Evolutionary conservation across 2,113 vertebrate species (phyloP).

Genomic region (Spizaetus ornatus): DNA sequence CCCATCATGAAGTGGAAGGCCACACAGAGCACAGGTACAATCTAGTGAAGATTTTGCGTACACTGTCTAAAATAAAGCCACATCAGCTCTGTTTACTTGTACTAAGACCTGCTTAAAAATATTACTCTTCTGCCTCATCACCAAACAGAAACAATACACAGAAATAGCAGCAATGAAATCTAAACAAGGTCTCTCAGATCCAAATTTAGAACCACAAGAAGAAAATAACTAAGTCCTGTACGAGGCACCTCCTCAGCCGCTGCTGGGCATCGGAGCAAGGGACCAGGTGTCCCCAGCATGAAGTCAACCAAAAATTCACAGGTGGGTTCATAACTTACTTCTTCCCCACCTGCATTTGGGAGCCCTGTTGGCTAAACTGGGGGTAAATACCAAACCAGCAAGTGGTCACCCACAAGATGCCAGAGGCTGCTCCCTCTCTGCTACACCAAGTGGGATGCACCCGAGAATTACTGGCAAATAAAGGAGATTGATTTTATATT

Average conservation of each 20-base stretch:
- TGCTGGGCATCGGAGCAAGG: neutral
- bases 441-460: constrained; percentile 1
- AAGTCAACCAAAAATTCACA: neutral
- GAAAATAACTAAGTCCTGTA: neutral
- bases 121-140: neutral
- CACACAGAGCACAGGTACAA: neutral
- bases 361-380: constrained; percentile 11
- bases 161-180: neutral
- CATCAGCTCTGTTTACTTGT: neutral
- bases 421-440: constrained; percentile 47
- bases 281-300: too few species aligned
- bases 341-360: neutral
- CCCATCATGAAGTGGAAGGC: neutral
- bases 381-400: constrained; percentile 12
- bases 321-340: neutral
- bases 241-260: accelerated
- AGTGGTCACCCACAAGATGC: neutral
- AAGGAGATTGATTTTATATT: constrained; percentile 31
- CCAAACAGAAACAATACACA: neutral
- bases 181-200: neutral
- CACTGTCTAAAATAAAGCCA: neutral
- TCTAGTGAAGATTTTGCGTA: neutral
- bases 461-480: neutral
- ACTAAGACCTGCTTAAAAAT: neutral
- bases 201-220: neutral